A percentile compares a stretch with the other conserved stretches of the same genome.
phyloP scores from a whole-genome alignment of 2,113 vertebrate genomes.

The Parus major region DNA sequence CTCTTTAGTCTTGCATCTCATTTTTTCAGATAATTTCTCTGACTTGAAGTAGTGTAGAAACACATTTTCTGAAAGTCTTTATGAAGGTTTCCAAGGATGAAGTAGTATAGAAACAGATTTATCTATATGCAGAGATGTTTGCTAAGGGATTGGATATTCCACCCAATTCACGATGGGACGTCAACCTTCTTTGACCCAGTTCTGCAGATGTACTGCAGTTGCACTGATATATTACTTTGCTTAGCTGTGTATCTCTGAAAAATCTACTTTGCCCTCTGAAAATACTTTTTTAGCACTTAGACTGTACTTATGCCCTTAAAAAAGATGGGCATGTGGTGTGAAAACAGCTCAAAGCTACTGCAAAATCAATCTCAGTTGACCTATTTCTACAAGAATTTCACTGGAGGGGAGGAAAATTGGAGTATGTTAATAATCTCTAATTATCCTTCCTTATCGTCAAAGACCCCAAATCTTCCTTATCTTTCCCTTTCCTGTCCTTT shows the following conservation, averaged over 20 bases:
- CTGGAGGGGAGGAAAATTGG: neutral
- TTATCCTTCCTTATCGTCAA: neutral
- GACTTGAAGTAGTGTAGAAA: neutral
- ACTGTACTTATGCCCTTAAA: neutral
- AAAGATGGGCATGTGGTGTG: neutral
- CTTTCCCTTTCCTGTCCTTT: neutral
- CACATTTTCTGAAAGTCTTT: neutral
- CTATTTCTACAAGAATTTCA: constrained; percentile 33
- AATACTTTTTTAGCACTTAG: neutral
- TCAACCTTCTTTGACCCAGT: neutral
- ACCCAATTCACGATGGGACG: neutral
- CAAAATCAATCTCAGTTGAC: constrained; percentile 11
- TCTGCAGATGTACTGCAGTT: neutral
- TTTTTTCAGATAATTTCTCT: neutral
- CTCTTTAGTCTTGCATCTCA: neutral
- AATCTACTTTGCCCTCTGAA: neutral
- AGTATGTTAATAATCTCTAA: constrained; percentile 43
- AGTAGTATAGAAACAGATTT: neutral
- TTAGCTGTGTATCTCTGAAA: neutral
- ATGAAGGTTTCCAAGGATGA: neutral
- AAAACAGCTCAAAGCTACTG: constrained; percentile 4
- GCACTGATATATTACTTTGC: neutral
- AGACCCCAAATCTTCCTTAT: neutral
- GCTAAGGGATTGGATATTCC: neutral
- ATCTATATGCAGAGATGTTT: neutral